Percentiles rank a stretch among this genome's conserved stretches.
phyloP scores from a whole-genome alignment of 2,797 vertebrate genomes.

The Sebastes reedi region DNA sequence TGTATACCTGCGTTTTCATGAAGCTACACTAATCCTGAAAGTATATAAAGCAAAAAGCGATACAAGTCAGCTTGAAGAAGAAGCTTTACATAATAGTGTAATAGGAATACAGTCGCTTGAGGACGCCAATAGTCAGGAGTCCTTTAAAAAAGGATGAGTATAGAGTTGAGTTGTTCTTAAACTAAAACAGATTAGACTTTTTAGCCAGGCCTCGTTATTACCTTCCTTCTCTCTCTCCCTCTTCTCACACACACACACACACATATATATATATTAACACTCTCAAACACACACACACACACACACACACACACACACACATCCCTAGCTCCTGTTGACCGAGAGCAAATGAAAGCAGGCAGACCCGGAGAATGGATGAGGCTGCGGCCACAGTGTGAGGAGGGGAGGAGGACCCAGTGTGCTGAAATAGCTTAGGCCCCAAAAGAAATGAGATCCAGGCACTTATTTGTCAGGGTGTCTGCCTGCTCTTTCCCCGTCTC shows the following conservation, averaged over 20 bases:
- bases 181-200: constrained; percentile 42
- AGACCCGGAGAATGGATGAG: constrained; percentile 68
- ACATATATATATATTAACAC: not conserved
- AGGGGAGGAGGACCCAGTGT: constrained; percentile 72
- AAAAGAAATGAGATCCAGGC: constrained; percentile 84
- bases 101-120: constrained; percentile 4
- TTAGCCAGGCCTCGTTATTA: constrained; percentile 30
- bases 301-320: constrained; percentile 33
- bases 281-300: constrained; percentile 4
- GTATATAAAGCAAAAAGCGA: not conserved
- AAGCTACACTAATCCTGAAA: not conserved
- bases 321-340: constrained; percentile 56
- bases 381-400: constrained; percentile 65
- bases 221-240: constrained; percentile 6
- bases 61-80: constrained; percentile 9
- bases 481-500: constrained; percentile 79
- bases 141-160: constrained; percentile 25
- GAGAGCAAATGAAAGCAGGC: constrained; percentile 68
- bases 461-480: constrained; percentile 85
- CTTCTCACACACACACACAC: constrained; percentile 1
- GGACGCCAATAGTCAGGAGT: constrained; percentile 4
- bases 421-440: constrained; percentile 80
- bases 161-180: constrained; percentile 24
- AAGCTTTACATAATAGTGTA: constrained; percentile 12
- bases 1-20: not conserved